Conservation (phyloP, 2,888 invertebrate genomes). For the Micoletzkya japonica region DNA sequence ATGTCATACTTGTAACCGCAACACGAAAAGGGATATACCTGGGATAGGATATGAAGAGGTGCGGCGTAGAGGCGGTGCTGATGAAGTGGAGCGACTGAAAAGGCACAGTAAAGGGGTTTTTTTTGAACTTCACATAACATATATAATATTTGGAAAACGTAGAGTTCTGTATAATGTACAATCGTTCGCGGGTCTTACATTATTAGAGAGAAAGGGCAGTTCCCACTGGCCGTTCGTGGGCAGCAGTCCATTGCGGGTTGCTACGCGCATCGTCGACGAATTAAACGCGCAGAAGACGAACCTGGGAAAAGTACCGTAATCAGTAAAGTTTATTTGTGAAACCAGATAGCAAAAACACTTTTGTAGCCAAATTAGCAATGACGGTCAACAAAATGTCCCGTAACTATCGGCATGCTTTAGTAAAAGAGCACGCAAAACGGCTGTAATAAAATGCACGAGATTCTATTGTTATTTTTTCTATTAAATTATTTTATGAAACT, state of each 20-base stretch:
- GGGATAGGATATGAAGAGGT: constrained; percentile 24
- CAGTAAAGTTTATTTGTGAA: background rate
- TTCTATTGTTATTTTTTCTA: background rate
- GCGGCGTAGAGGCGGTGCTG: constrained; percentile 14
- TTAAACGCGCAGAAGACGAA: constrained; percentile 11
- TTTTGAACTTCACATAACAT: background rate
- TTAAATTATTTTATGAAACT: background rate
- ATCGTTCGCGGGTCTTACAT: background rate
- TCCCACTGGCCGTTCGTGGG: constrained; percentile 26
- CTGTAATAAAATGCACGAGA: too few relatives aligned
- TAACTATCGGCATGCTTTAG: too few relatives aligned
- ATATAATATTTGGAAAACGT: background rate
- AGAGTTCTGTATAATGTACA: background rate
- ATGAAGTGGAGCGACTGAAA: constrained; percentile 25
- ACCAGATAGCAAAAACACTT: too few relatives aligned
- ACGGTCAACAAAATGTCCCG: too few relatives aligned
- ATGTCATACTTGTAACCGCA: too few relatives aligned
- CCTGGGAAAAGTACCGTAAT: background rate
- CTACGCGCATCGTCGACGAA: constrained; percentile 14
- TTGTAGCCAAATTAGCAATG: too few relatives aligned
- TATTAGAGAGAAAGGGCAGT: constrained; percentile 19
- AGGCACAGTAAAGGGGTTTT: background rate
- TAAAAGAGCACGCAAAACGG: too few relatives aligned
- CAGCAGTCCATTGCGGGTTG: constrained; percentile 14
- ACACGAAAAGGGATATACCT: background rate